phyloP scores from a whole-genome alignment of 2,797 vertebrate genomes.

The Anas flavirostris region DNA sequence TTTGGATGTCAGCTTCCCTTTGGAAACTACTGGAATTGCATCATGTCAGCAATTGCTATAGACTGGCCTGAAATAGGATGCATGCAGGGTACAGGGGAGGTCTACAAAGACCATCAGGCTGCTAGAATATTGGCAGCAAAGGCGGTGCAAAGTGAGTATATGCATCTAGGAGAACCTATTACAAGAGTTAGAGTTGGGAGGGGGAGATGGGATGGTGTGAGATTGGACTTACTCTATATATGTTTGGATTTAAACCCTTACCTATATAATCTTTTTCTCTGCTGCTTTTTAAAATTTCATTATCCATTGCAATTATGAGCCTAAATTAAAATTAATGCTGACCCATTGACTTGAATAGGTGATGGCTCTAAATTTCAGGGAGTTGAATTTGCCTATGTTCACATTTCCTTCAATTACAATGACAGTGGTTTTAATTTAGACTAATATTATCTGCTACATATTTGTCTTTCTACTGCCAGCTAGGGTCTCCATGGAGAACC shows the following conservation, averaged over 20 bases:
- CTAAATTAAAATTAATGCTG: slow-evolving; percentile 45
- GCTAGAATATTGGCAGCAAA: background rate
- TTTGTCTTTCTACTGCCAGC: slow-evolving; percentile 46
- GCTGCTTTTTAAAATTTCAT: background rate
- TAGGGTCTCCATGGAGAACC: slow-evolving; percentile 31
- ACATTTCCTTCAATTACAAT: slow-evolving; percentile 45
- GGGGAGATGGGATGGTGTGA: background rate
- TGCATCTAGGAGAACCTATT: background rate
- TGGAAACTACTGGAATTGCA: background rate
- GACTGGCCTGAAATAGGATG: background rate
- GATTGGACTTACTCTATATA: background rate
- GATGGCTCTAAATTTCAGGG: slow-evolving; percentile 36
- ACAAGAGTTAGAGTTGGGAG: background rate
- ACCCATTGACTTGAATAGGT: slow-evolving; percentile 15
- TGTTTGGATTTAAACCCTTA: slow-evolving; percentile 7
- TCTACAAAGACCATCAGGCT: background rate
- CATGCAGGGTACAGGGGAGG: no score
- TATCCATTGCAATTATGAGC: background rate
- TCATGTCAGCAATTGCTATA: background rate
- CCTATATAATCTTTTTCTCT: background rate
- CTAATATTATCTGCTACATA: slow-evolving; percentile 32
- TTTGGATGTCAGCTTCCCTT: background rate
- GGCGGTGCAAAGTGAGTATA: background rate
- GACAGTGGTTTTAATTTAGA: slow-evolving; percentile 38
- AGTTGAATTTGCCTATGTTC: slow-evolving; percentile 16